A percentile compares a stretch with the other conserved stretches of the same genome.
These are phyloP conservation scores for Sporophila hypoxantha DNA, from an alignment of 2,113 vertebrate species.

Conservation along the genomic window DNA sequence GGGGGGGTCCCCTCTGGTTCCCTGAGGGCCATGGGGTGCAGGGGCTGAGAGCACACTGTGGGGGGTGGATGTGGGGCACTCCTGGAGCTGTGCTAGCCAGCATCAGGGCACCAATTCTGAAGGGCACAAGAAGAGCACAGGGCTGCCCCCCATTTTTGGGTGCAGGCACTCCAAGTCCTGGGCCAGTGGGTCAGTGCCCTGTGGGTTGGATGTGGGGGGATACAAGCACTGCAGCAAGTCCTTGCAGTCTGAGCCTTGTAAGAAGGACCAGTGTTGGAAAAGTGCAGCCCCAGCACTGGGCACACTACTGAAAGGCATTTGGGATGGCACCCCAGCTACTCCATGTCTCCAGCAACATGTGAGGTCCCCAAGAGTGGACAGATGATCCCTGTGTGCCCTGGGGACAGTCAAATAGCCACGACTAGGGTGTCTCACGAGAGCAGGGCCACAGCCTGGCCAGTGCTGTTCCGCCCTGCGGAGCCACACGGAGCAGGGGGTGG, in stretches of 20 bases:
- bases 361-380: background rate
- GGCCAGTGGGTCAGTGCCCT: background rate
- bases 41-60: accelerated
- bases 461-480: background rate
- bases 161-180: accelerated
- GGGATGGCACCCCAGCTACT: background rate
- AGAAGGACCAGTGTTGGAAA: background rate
- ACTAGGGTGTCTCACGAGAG: background rate
- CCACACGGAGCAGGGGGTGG: background rate
- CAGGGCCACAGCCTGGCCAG: background rate
- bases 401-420: accelerated
- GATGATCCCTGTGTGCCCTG: background rate
- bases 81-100: background rate
- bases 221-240: background rate
- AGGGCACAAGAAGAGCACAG: accelerated
- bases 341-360: background rate
- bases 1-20: background rate
- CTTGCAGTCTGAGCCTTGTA: background rate
- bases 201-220: accelerated
- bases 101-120: background rate
- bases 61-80: too few species aligned
- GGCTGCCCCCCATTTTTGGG: background rate
- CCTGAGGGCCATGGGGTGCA: background rate
- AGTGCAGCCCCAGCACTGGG: background rate
- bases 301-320: background rate